Evolutionary conservation across 2,113 vertebrate genomes (phyloP), one percentile per base, ranked within the genome.

Genomic region (chimpanzee (Pan troglodytes)): DNA sequence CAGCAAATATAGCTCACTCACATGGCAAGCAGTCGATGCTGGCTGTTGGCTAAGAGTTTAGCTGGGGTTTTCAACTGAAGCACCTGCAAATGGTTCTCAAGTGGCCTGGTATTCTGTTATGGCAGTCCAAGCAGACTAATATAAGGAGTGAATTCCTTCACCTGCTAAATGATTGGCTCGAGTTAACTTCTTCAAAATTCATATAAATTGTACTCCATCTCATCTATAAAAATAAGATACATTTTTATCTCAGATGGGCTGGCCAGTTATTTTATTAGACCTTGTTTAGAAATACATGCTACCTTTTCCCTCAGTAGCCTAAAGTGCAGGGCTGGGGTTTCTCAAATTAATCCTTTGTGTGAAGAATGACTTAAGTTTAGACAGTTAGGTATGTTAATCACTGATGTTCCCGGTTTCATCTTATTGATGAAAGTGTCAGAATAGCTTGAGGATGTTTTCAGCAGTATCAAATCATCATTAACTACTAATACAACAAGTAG

Each of bases 301-400:
- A 38, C 11, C 22, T 88, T 88, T 96, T 84, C 20, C 2, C 59
- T 30, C 55, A 76, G 35, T 50, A 61, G 18, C 27, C 48, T 94
- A 82, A 87, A 64, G 75, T 67, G 13, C 40, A 67, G 30, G 16
- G 14, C 11, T 90, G 16, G 18, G 0, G 23, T 76, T 86, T 96
- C 43, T 73, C 27, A 90, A 90, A 88, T 45, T 67, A 61, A 87
- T 93, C 30, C 67, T 93, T 82, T 40, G 17, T 27, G 75, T 84
- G 67, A 85, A 92, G 38, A 95, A 59, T 84, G 45, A 88, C n/a
- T 78, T 83, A 95, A 32, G 80, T 80, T 75, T 23, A 68, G 38
- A 78, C 27, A 79, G 67, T 68, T 59, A 89, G 30, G 64, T 88
- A 48, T 57, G 32, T 64, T 78, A 27, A 64, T 83, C 52, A 91